Base-by-base conservation (phyloP, 2,888 invertebrate species). In the Aelia acuminata region DNA sequence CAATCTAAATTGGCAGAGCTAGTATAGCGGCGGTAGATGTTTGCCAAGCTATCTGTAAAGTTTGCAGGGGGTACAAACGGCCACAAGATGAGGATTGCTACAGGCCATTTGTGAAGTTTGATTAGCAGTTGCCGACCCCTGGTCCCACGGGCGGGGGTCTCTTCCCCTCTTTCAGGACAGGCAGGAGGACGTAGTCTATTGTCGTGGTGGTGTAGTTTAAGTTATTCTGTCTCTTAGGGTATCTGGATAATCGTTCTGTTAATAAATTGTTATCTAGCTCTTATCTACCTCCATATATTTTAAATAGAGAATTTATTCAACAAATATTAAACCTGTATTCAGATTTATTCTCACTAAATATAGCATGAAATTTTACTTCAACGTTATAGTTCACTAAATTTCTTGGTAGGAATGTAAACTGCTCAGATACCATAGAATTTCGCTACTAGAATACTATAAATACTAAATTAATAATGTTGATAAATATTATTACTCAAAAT, bases 101-200 rank as follows among this genome's bases (percentile, higher is more conserved):
- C 26, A 85, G 85, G 85, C 85, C 85, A 85, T 85, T 85, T 84
- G 50, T 50, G 85, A 85, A 85, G 85, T 50, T 85, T 85, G 85
- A 85, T 85, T 85, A 85, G 85, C 49, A 39, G 50, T 8, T 31
- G 26, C 48, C 26, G 26, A 31, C 85, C 49, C 49, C 15, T 26
- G 47, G 50, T 85, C 50, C 85, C 85, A 49, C n/a, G 18, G 50
- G 85, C 31, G 85, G 53, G n/a, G n/a, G n/a, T n/a, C n/a, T n/a
- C 75, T 39, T 43, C 39, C 75, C 63, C 63, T 63, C 63, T 63
- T 63, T 63, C 18, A 18, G 31, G 31, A 63, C 15, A 7, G 63
- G 26, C 63, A 63, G 4, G 15, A 63, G 63, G 63, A 15, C 26
- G 3, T 15, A 0, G n/a, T 57, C 63, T 63, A 63, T 63, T 1